Evolutionary conservation across 2,888 invertebrate genomes (phyloP).

Genomic region (Clusia tigrina): DNA sequence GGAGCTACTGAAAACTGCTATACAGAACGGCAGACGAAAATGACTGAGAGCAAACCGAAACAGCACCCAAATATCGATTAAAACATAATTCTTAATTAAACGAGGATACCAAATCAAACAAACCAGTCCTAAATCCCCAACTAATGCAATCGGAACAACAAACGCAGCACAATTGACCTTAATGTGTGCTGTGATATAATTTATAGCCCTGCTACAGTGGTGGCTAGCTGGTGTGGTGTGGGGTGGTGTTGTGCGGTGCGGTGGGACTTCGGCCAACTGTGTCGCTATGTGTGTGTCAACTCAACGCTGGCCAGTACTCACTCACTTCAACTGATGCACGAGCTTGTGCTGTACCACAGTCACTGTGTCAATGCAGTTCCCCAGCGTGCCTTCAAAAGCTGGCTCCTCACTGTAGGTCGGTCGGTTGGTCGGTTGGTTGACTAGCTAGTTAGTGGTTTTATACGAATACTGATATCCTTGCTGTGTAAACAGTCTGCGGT

Average conservation of each 20-base stretch:
- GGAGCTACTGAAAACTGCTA: conserved; percentile 13
- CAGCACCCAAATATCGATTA: conserved; percentile 32
- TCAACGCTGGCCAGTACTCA: conserved; percentile 29
- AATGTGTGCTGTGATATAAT: conserved; percentile 3
- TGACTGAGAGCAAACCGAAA: no score
- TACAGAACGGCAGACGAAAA: neutral
- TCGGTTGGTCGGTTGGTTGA: neutral
- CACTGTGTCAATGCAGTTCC: conserved; percentile 71
- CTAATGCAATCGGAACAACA: conserved; percentile 1
- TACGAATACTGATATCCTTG: no score
- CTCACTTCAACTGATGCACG: conserved; percentile 62
- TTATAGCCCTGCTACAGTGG: neutral
- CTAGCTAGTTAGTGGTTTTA: no score
- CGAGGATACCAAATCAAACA: neutral
- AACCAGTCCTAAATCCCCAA: neutral
- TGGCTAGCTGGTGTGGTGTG: neutral
- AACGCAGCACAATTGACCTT: neutral
- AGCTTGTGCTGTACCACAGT: conserved; percentile 66
- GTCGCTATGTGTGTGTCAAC: neutral
- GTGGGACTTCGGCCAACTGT: neutral
- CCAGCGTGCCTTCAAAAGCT: conserved; percentile 65
- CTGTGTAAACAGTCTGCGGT: no score
- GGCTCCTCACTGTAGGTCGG: conserved; percentile 30
- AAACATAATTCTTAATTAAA: conserved; percentile 28
- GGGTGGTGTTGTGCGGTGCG: neutral